These are phyloP conservation scores for Hycleus cichorii DNA, from an alignment of 1,140 invertebrate genomes.

Conservation along the genomic window DNA sequence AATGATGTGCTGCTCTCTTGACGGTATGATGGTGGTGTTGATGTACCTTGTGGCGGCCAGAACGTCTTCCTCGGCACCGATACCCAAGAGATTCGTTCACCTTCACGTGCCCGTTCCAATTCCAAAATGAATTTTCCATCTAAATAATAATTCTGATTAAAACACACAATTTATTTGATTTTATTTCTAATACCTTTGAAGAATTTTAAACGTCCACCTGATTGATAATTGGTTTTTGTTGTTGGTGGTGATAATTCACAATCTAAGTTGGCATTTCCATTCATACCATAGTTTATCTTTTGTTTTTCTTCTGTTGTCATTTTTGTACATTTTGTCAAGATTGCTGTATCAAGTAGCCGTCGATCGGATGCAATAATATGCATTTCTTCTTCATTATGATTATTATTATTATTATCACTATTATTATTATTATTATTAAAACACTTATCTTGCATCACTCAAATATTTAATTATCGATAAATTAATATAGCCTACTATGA, in stretches of 20 bases:
- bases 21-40: conserved; percentile 52
- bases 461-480: no score
- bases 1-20: conserved; percentile 57
- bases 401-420: neutral
- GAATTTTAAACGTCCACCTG: conserved; percentile 53
- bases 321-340: conserved; percentile 55
- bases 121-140: conserved; percentile 87
- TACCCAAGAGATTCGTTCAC: conserved; percentile 75
- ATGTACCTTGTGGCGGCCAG: conserved; percentile 64
- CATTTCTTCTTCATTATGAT: neutral
- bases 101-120: conserved; percentile 70
- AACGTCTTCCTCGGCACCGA: conserved; percentile 79
- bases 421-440: neutral
- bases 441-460: no score
- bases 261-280: conserved; percentile 44
- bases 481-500: no score
- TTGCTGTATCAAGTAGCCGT: conserved; percentile 27
- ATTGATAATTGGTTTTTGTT: conserved; percentile 30
- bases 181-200: conserved; percentile 46
- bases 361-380: conserved; percentile 23
- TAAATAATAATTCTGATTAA: conserved; percentile 29
- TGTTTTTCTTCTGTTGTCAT: conserved; percentile 55
- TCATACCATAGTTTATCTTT: conserved; percentile 48
- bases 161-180: neutral
- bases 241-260: conserved; percentile 26